Evolutionary conservation across 2,888 invertebrate genomes (phyloP).

Genomic region (Anarsia innoxiella): DNA sequence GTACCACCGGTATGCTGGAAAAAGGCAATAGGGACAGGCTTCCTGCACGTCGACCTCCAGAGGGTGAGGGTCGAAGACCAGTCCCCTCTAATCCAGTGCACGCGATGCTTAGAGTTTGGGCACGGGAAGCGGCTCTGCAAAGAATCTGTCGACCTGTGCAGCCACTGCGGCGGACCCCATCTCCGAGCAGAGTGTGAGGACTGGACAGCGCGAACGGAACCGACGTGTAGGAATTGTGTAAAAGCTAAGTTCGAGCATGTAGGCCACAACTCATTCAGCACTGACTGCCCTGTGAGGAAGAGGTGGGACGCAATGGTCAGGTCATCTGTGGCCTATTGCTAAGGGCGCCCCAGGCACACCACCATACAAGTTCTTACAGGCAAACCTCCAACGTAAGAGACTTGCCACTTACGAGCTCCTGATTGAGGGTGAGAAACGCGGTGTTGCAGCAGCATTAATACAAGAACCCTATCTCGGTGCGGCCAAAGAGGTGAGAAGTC

Average conservation of each 20-base stretch:
- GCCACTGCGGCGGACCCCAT: constrained; percentile 2
- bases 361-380: constrained; percentile 3
- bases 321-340: constrained; percentile 14
- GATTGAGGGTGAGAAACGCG: background rate
- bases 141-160: background rate
- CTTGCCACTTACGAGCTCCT: constrained; percentile 8
- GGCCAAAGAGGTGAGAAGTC: background rate
- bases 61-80: background rate
- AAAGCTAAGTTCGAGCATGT: background rate
- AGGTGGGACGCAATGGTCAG: constrained; percentile 15
- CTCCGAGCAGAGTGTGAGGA: background rate
- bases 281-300: constrained; percentile 9
- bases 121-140: constrained; percentile 2
- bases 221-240: constrained; percentile 14
- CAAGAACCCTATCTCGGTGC: constrained; percentile 10
- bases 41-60: background rate
- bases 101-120: constrained; percentile 1
- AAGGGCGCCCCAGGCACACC: constrained; percentile 9
- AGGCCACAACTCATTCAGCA: constrained; percentile 15
- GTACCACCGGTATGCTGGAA: background rate
- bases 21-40: background rate
- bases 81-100: constrained; percentile 3
- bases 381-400: constrained; percentile 10
- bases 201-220: background rate
- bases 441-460: constrained; percentile 7